These are phyloP conservation scores for Salmo trutta DNA, from an alignment of 2,797 vertebrate species.

Conservation along the genomic window DNA sequence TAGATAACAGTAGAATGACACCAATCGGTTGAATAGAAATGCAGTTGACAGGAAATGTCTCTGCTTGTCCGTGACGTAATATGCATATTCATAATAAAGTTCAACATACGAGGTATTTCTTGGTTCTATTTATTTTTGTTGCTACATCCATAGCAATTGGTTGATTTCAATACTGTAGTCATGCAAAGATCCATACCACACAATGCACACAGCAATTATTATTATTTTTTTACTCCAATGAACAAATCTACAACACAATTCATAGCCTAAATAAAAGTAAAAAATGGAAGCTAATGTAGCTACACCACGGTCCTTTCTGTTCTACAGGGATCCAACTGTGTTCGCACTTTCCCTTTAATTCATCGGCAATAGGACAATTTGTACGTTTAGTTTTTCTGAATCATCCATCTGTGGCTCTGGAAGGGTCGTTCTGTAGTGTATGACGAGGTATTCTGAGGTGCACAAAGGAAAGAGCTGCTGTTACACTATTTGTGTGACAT, in stretches of 20 bases:
- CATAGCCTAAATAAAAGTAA: constrained; percentile 44
- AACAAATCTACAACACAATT: constrained; percentile 74
- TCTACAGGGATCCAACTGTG: constrained; percentile 15
- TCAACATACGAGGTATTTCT: constrained; percentile 69
- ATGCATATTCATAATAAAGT: constrained; percentile 55
- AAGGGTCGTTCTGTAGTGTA: neutral
- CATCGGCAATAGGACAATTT: no score
- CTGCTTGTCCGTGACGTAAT: constrained; percentile 18
- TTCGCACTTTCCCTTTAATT: neutral
- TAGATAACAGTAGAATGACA: neutral
- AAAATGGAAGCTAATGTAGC: constrained; percentile 44
- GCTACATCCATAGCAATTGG: constrained; percentile 74
- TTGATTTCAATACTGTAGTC: constrained; percentile 62
- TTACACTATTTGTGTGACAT: neutral
- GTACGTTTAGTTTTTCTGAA: neutral
- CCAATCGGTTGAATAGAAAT: neutral
- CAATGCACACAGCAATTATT: constrained; percentile 66
- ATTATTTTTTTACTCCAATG: constrained; percentile 57
- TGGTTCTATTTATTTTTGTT: constrained; percentile 61
- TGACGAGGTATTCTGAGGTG: neutral
- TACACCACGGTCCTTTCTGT: constrained; percentile 55
- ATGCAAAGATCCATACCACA: constrained; percentile 73
- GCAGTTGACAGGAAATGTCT: neutral
- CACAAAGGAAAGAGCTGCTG: neutral
- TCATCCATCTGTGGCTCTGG: neutral